Conservation (phyloP, 2,113 vertebrate species). For the Ailurus styani region DNA sequence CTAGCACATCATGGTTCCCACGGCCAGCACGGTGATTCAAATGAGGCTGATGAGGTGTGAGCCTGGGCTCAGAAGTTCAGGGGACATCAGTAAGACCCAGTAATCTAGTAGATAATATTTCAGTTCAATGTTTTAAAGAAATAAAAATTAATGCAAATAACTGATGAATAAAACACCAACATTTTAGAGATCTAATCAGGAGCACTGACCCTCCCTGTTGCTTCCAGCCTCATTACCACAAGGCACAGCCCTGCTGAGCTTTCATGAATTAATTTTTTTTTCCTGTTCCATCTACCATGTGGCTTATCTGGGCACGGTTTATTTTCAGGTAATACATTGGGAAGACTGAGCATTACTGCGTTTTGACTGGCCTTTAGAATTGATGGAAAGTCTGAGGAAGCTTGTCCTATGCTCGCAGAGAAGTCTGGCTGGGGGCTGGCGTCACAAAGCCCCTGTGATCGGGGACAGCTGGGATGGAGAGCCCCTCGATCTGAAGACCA, state of each 20-base stretch:
- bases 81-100: fast-evolving
- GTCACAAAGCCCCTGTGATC: not conserved
- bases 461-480: too few relatives aligned
- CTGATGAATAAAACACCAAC: not conserved
- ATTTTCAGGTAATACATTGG: not conserved
- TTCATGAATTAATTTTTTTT: not conserved
- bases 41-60: fast-evolving
- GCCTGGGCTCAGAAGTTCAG: not conserved
- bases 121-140: not conserved
- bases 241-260: too few relatives aligned
- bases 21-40: not conserved
- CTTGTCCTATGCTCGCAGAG: not conserved
- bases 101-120: not conserved
- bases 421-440: too few relatives aligned
- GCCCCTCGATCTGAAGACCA: not conserved
- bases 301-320: not conserved
- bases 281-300: not conserved
- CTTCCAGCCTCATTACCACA: not conserved
- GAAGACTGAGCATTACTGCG: too few relatives aligned
- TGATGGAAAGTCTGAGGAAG: not conserved
- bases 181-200: too few relatives aligned
- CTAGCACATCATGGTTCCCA: fast-evolving
- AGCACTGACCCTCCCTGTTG: too few relatives aligned
- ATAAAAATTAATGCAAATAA: not conserved
- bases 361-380: not conserved